Evolutionary conservation across 2,113 vertebrate species (phyloP).

Genomic region (Psettodes erumei): DNA sequence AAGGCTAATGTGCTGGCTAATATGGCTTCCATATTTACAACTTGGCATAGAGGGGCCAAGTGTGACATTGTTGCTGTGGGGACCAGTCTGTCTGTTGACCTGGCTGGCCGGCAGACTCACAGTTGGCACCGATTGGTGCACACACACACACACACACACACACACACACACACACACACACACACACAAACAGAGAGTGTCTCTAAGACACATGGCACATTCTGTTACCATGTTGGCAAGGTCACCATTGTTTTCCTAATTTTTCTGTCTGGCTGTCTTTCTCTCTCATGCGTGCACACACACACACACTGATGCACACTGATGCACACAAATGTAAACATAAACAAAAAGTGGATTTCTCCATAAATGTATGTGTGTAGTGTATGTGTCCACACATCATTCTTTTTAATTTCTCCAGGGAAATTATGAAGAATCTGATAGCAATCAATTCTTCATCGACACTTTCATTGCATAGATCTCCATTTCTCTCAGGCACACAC

Average conservation of each 20-base stretch:
- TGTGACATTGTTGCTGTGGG: slow-evolving; percentile 60
- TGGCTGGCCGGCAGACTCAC: slow-evolving; percentile 52
- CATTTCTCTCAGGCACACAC: background rate
- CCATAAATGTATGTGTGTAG: slow-evolving; percentile 5
- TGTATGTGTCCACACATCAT: slow-evolving; percentile 1
- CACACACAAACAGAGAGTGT: slow-evolving; percentile 20
- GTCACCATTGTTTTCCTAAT: slow-evolving; percentile 54
- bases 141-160: slow-evolving; percentile 19
- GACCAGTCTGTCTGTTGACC: slow-evolving; percentile 63
- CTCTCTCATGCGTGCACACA: background rate
- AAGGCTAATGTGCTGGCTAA: too few relatives aligned
- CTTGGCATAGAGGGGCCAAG: slow-evolving; percentile 35
- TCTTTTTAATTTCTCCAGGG: background rate
- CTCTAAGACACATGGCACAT: slow-evolving; percentile 56
- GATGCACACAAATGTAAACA: background rate
- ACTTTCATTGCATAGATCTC: background rate
- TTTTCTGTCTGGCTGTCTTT: slow-evolving; percentile 42
- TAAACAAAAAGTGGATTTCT: background rate
- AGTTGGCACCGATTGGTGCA: slow-evolving; percentile 45
- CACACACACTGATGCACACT: slow-evolving; percentile 1
- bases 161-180: slow-evolving; percentile 27
- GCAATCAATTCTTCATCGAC: background rate
- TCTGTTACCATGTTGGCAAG: slow-evolving; percentile 77
- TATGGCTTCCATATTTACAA: slow-evolving; percentile 42
- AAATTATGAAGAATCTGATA: background rate